Conservation (phyloP, 2,888 invertebrate genomes). For the Dinocampus coccinellae region DNA sequence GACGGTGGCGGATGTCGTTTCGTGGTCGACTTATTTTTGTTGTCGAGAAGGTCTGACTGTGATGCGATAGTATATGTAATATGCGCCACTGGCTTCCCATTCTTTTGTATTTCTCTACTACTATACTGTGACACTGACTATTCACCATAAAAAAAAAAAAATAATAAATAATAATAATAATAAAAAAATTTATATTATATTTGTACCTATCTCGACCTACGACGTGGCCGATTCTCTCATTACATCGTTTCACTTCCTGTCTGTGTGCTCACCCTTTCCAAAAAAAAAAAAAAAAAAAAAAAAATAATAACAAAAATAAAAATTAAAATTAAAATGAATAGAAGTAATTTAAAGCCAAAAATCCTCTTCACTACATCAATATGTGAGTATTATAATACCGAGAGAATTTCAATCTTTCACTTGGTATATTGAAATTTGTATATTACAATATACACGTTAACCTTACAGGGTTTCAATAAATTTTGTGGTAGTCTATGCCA, state of each 20-base stretch:
- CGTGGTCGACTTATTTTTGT: conserved; percentile 67
- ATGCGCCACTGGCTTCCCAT: conserved; percentile 42
- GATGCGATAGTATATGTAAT: conserved; percentile 9
- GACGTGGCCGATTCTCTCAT: conserved; percentile 52
- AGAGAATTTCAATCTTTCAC: not conserved
- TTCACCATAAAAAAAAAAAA: too few relatives aligned
- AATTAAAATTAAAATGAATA: too few relatives aligned
- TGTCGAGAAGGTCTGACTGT: conserved; percentile 36
- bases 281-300: not conserved
- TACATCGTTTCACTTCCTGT: conserved; percentile 58
- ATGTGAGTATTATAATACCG: not conserved
- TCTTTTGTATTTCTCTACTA: conserved; percentile 35
- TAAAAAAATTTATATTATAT: not conserved
- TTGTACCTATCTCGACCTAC: conserved; percentile 43
- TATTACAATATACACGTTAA: not conserved
- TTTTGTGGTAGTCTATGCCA: not conserved
- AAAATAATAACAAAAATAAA: too few relatives aligned
- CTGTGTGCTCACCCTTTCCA: conserved; percentile 13
- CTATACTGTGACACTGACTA: conserved; percentile 39
- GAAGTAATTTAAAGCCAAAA: too few relatives aligned
- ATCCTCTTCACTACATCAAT: too few relatives aligned
- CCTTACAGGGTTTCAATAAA: not conserved
- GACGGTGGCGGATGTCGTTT: conserved; percentile 66
- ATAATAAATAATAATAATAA: too few relatives aligned
- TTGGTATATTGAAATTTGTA: not conserved